Base-by-base conservation (phyloP, 1,140 invertebrate genomes). In the Amyelois transitella region DNA sequence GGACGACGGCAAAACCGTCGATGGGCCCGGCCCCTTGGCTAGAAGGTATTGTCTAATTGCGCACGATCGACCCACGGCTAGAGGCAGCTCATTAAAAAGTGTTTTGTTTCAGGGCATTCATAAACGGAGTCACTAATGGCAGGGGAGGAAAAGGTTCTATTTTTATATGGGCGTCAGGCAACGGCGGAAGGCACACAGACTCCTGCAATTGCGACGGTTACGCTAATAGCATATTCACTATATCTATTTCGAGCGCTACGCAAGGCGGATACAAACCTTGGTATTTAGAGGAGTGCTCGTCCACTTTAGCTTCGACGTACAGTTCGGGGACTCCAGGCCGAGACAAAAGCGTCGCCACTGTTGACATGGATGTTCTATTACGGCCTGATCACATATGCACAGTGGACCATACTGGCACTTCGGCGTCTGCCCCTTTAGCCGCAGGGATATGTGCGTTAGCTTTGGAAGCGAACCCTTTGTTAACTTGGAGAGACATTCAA, bases 161-260 rank as follows among this genome's bases (percentile, higher is more conserved):
- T 69, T 99, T 99, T 88, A 97, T 99, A n/a, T 99, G 98, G 98
- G 98, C 98, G 1, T 98, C 97, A 2, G 98, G 98, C 18, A 99
- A 99, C 82, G 98, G 98, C 14, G 98, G 98, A 6, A 91, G 96
- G 52, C 94, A 97, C 75, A 95, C 95, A 1, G 98, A 99, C 74
- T 98, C 96, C 0, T 99, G 98, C 81, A 99, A 99, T 88, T 99
- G 98, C 90, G 98, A 99, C 85, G 98, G 98, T 2, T 99, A 99
- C 85, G 98, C 97, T 8, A 99, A 99, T 79, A 98, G 96, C 64
- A 99, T 99, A 76, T 99, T 99, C 88, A 99, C 98, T 0, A 89
- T 99, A 44, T 98, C 97, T 44, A 98, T 99, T 71, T 97, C 96
- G 19, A 98, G 96, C 72, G 97, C 97, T 0, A 99, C 97, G 0